Evolutionary conservation across 2,888 invertebrate genomes (phyloP).

Genomic region (Muschampia plurimacula): DNA sequence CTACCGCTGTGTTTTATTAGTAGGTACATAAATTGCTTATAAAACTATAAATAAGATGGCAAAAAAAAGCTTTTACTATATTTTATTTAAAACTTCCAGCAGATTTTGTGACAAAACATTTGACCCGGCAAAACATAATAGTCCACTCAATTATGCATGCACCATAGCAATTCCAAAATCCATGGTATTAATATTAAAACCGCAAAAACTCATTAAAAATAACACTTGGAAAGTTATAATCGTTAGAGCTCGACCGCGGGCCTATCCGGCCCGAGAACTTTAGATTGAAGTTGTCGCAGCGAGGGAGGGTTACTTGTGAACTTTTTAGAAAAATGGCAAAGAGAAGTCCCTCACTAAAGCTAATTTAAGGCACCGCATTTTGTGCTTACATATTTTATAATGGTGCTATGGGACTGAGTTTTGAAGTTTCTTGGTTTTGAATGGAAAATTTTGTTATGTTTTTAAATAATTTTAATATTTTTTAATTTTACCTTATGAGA

Average conservation of each 20-base stretch:
- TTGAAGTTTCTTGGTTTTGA: neutral
- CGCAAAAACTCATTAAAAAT: slow-evolving; percentile 79
- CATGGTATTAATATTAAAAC: slow-evolving; percentile 69
- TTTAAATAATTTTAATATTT: too few relatives aligned
- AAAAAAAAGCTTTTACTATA: too few relatives aligned
- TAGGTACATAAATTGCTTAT: too few relatives aligned
- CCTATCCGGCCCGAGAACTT: slow-evolving; percentile 69
- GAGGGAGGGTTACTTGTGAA: slow-evolving; percentile 50
- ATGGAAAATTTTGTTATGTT: neutral
- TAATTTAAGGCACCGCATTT: slow-evolving; percentile 40
- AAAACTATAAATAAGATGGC: too few relatives aligned
- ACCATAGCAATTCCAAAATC: slow-evolving; percentile 50
- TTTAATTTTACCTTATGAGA: too few relatives aligned
- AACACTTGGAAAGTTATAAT: slow-evolving; percentile 77
- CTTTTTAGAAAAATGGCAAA: slow-evolving; percentile 45
- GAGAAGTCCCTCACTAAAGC: slow-evolving; percentile 34
- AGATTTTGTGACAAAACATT: neutral
- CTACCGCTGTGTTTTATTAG: too few relatives aligned
- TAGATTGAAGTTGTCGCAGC: slow-evolving; percentile 81
- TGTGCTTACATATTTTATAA: slow-evolving; percentile 23
- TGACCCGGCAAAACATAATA: slow-evolving; percentile 37
- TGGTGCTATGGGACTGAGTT: neutral
- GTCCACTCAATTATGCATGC: slow-evolving; percentile 43
- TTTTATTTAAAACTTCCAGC: too few relatives aligned
- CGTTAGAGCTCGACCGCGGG: slow-evolving; percentile 63